A percentile compares a stretch with the other conserved stretches of the same genome.
These are phyloP conservation scores for Sphyrna mokarran DNA, from an alignment of 2,113 vertebrate species.

Conservation along the genomic window DNA sequence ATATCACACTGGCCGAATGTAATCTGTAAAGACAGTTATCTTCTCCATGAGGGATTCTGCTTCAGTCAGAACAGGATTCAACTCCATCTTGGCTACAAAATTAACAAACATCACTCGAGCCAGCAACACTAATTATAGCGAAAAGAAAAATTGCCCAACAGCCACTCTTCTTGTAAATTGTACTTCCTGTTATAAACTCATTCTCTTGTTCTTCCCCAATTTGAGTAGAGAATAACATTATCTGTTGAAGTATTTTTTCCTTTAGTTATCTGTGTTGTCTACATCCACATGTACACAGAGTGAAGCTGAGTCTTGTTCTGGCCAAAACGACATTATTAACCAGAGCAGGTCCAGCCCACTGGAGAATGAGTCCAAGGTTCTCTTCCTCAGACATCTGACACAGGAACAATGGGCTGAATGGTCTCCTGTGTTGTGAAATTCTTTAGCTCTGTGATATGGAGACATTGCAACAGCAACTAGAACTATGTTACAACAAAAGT, in stretches of 20 bases:
- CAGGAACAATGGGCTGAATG: background rate
- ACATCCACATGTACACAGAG: background rate
- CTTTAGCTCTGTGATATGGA: background rate
- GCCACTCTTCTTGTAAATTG: background rate
- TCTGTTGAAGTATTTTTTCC: background rate
- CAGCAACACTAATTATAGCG: background rate
- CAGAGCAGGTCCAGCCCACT: background rate
- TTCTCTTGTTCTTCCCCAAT: background rate
- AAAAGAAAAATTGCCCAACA: background rate
- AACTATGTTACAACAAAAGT: background rate
- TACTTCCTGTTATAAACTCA: background rate
- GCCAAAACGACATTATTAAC: background rate
- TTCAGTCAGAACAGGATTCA: background rate
- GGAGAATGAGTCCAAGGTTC: background rate
- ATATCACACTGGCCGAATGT: background rate
- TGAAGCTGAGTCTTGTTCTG: background rate
- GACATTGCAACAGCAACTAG: background rate
- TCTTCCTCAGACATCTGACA: too few species aligned
- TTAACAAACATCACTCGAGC: background rate
- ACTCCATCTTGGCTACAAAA: background rate
- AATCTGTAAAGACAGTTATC: background rate
- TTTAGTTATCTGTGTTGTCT: background rate
- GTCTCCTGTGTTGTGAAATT: background rate
- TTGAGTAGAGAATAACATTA: background rate
- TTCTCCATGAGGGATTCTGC: background rate